Conservation (phyloP, 2,113 vertebrate species). For the Clarias gariepinus region DNA sequence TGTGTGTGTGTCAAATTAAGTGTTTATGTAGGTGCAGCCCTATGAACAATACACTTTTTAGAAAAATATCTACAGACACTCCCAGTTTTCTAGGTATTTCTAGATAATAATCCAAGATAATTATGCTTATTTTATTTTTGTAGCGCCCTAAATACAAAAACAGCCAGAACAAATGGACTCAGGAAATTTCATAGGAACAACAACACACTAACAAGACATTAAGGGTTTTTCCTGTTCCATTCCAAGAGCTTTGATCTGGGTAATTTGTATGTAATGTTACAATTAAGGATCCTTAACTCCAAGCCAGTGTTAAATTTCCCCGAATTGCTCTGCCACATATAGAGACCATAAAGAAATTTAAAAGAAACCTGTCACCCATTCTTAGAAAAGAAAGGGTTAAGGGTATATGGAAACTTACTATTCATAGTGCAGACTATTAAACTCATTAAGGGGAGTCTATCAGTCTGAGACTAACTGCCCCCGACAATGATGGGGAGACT, state of each 20-base stretch:
- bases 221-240: constrained; percentile 52
- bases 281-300: constrained; percentile 49
- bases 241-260: constrained; percentile 56
- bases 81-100: neutral
- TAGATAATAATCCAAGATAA: constrained; percentile 30
- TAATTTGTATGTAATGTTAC: constrained; percentile 55
- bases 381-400: constrained; percentile 6
- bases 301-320: neutral
- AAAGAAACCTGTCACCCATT: neutral
- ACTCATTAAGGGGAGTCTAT: constrained; percentile 33
- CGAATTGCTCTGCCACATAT: neutral
- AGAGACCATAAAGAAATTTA: neutral
- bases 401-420: neutral
- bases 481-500: constrained; percentile 36
- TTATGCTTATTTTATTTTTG: constrained; percentile 53
- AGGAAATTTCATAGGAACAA: constrained; percentile 57
- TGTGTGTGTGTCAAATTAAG: neutral
- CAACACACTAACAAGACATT: neutral
- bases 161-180: constrained; percentile 27
- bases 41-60: neutral
- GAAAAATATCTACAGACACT: neutral
- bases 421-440: constrained; percentile 20
- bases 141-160: constrained; percentile 35
- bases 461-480: constrained; percentile 23
- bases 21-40: neutral